Conservation (phyloP, 2,113 vertebrate species). For the Dasypus novemcinctus region DNA sequence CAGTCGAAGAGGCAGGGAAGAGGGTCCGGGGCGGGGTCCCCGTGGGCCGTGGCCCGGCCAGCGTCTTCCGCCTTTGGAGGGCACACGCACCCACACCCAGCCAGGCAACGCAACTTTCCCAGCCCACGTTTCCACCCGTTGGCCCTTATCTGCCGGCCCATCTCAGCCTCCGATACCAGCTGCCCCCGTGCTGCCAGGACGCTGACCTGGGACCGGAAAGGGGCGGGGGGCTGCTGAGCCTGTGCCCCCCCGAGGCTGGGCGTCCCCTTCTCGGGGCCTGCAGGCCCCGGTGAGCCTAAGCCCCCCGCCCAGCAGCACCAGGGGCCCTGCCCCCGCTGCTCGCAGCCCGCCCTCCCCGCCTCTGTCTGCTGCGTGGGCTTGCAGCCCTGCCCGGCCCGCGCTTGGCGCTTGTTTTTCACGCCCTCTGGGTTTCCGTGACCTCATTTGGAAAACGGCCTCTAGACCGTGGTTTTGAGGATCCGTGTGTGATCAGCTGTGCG, state of each 20-base stretch:
- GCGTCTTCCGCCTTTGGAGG: too few species aligned
- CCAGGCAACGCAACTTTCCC: background rate
- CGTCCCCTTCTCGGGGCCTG: background rate
- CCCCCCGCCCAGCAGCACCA: rapidly evolving
- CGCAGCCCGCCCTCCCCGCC: background rate
- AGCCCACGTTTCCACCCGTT: background rate
- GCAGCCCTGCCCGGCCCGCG: background rate
- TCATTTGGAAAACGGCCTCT: background rate
- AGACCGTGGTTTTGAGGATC: background rate
- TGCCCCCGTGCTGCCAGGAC: background rate
- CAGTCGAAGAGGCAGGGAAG: background rate
- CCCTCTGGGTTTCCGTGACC: background rate
- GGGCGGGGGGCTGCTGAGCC: background rate
- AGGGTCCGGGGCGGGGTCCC: background rate
- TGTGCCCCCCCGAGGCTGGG: background rate
- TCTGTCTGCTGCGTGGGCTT: rapidly evolving
- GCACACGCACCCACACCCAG: background rate
- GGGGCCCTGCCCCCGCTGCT: background rate
- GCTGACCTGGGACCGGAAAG: background rate
- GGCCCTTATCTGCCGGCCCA: constrained; percentile 16
- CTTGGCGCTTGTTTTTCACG: background rate
- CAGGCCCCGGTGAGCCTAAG: background rate
- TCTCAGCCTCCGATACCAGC: background rate
- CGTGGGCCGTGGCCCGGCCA: too few species aligned
- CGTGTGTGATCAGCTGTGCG: too few species aligned